Evolutionary conservation across 2,113 vertebrate genomes (phyloP), one percentile per base, ranked within the genome.

Genomic region (Saiga tatarica): DNA sequence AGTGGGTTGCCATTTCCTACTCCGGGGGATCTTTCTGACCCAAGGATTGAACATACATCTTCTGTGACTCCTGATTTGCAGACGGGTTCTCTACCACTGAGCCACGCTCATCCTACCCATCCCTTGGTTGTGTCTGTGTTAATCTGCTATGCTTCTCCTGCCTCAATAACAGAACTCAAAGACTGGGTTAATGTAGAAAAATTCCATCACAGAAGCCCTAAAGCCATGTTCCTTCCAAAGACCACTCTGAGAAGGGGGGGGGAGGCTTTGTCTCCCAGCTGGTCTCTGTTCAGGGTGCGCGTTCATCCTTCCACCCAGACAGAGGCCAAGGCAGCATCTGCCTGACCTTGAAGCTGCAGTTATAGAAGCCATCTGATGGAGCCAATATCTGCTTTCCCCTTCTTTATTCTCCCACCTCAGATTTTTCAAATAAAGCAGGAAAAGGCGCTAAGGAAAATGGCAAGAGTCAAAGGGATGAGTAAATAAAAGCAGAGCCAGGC

Each of bases 101-200:
- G 39, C 71, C 71, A 25, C 25, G 28, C 76, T 47, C 39, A 11
- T 62, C 59, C 26, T 13, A 28, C 28, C 16, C 11, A 8, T 17
- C 36, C 9, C 62, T 86, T 1, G n/a, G 47, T 71, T 19, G 9
- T 4, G 21, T 9, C 47, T 33, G 17, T 59, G 17, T 52, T 79
- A 74, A 53, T 87, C 57, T 50, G 12, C 17, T 2, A 8, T 6
- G 2, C 64, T 60, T 39, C 25, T 94, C 50, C 93, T 25, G 67
- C 50, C 71, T 90, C 17, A 45, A 88, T 78, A 93, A 95, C 30
- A 57, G 55, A 62, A 50, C 91, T 87, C 42, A 64, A 59, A 91
- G 42, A 9, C 60, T 2, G 21, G 83, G 87, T 83, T 26, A 89
- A 83, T 5, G 36, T 7, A n/a, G 87, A 36, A 64, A 42, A 71